Evolutionary conservation across 2,797 vertebrate species (phyloP), one percentile per base, ranked within the genome.

Genomic region (Strix occidentalis): DNA sequence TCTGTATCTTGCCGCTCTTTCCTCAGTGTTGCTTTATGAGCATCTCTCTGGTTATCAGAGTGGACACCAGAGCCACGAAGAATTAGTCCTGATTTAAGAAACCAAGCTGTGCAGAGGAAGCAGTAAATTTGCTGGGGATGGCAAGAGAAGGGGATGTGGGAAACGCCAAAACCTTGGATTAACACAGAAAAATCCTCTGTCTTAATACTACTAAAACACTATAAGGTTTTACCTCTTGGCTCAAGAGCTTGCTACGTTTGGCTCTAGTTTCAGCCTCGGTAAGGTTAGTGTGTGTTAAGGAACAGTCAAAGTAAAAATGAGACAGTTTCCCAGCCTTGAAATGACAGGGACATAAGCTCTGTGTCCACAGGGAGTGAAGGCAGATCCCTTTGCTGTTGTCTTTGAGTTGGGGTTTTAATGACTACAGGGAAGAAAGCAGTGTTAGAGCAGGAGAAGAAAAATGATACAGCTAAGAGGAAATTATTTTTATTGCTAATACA

Each of bases 401-500:
- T 91, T 91, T 87, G 51, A 93, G 84, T 79, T 1, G 0, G 82
- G n/a, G 20, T 76, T 94, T 93, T 94, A 94, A 95, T 95, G 87
- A 92, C 65, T 94, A 21, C 46, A 43, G 87, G 61, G 75, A 46
- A 79, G 90, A 82, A 90, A 84, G 43, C 41, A 84, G 79, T 46
- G 68, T 81, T 93, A 87, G 77, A 81, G 57, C 28, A 86, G 65
- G 60, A 87, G 92, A 84, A 89, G 65, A 87, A 90, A 94, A 95
- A 66, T 0, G 18, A 69, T 87, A 91, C 60, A n/a, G 81, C 90
- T 83, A 86, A 76, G 82, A 96, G 92, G 93, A 95, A 96, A 96
- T 96, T 93, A 90, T 95, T 96, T 96, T 96, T 94, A 95, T 96
- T 92, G 94, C 95, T 92, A 87, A 95, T 96, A 94, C 87, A 93